Conservation (phyloP, 1,140 invertebrate genomes). For the Dendroctonus valens region DNA sequence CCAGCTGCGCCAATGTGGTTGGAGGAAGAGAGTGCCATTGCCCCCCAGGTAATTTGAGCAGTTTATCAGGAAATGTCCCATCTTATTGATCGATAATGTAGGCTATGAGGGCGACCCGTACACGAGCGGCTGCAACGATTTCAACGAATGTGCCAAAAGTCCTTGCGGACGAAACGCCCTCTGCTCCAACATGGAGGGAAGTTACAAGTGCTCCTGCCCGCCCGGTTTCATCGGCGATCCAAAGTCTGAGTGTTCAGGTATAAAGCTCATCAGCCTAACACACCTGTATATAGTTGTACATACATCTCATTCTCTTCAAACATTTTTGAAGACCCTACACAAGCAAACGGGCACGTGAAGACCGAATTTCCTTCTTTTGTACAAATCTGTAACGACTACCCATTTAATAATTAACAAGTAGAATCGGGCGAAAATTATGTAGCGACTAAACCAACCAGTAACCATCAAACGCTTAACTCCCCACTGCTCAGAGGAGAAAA, state of each 20-base stretch:
- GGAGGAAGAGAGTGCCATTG: conserved; percentile 82
- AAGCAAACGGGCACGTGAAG: conserved; percentile 35
- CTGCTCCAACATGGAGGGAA: conserved; percentile 71
- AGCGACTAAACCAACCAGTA: too few species aligned
- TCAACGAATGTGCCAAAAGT: conserved; percentile 65
- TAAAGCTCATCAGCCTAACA: conserved; percentile 2
- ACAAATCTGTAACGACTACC: conserved; percentile 38
- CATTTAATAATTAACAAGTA: too few species aligned
- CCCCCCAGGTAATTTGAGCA: conserved; percentile 61
- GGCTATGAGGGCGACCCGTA: conserved; percentile 51
- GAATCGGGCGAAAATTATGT: background rate
- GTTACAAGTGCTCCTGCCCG: conserved; percentile 73
- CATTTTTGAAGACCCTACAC: background rate
- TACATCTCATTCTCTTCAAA: too few species aligned
- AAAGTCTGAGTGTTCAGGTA: conserved; percentile 67
- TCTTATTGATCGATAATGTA: background rate
- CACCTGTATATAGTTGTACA: conserved; percentile 37
- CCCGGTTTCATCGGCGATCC: conserved; percentile 76
- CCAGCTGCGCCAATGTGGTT: conserved; percentile 75
- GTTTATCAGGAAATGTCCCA: too few species aligned
- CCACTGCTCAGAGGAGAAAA: background rate
- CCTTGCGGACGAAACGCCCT: conserved; percentile 72
- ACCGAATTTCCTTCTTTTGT: conserved; percentile 45
- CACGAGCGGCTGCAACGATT: conserved; percentile 64
- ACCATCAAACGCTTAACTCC: background rate